Conservation (phyloP, 2,113 vertebrate species). For the mouse (Mus musculus) region DNA sequence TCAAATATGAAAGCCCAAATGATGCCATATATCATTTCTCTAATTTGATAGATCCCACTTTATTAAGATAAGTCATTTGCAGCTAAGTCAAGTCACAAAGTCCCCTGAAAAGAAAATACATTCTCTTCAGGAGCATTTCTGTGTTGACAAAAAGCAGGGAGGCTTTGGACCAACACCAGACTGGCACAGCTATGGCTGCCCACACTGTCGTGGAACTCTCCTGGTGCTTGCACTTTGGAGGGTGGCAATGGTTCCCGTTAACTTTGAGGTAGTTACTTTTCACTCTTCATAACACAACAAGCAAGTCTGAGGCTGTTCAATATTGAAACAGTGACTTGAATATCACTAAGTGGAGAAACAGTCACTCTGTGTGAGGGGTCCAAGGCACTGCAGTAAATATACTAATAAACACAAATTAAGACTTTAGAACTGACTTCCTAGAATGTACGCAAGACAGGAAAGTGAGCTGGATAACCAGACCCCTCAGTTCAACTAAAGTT, state of each 20-base stretch:
- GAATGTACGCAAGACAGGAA: neutral
- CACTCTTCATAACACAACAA: neutral
- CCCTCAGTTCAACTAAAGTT: neutral
- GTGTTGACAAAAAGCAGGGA: neutral
- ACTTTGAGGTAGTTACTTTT: neutral
- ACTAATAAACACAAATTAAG: neutral
- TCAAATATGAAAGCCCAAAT: conserved; percentile 74
- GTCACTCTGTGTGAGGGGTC: neutral
- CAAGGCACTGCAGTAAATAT: neutral
- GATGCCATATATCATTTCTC: conserved; percentile 76
- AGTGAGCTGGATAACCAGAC: neutral
- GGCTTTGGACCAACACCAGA: neutral
- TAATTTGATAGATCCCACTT: conserved; percentile 74
- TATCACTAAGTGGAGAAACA: neutral
- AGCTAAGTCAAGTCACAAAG: conserved; percentile 49
- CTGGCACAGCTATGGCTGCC: neutral
- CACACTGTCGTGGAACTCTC: neutral
- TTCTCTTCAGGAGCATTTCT: conserved; percentile 12
- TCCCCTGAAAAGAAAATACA: conserved; percentile 59
- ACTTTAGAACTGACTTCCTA: conserved; percentile 8
- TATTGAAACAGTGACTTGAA: neutral
- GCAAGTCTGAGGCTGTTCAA: neutral
- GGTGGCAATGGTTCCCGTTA: neutral
- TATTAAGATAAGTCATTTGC: conserved; percentile 71
- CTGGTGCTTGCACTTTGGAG: neutral